phyloP scores from a whole-genome alignment of 1,140 invertebrate genomes.

The Choristoneura fumiferana region DNA sequence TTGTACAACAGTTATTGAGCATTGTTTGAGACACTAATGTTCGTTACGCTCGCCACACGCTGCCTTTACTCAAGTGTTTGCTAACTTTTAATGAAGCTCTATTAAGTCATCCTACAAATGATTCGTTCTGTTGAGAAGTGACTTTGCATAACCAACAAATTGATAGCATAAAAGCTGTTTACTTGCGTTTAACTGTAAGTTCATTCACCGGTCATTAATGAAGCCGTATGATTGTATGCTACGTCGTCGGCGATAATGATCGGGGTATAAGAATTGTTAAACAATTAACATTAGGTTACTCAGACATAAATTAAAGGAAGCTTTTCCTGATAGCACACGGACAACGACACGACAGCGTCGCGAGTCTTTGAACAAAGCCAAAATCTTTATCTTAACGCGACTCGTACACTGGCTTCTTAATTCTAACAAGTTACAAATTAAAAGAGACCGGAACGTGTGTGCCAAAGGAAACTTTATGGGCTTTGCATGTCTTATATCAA shows the following conservation, averaged over 20 bases:
- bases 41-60: slow-evolving; percentile 49
- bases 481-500: slow-evolving; percentile 77
- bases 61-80: slow-evolving; percentile 56
- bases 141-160: slow-evolving; percentile 1
- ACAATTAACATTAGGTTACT: slow-evolving; percentile 18
- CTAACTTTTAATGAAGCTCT: slow-evolving; percentile 58
- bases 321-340: slow-evolving; percentile 21
- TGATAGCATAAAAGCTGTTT: neutral
- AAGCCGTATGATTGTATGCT: too few relatives aligned
- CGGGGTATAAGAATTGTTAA: neutral
- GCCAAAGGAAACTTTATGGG: slow-evolving; percentile 76
- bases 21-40: slow-evolving; percentile 69
- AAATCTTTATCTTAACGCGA: slow-evolving; percentile 68
- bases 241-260: too few relatives aligned
- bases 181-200: too few relatives aligned
- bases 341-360: slow-evolving; percentile 36
- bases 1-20: slow-evolving; percentile 70
- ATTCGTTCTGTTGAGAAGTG: slow-evolving; percentile 24
- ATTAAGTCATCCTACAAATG: slow-evolving; percentile 45
- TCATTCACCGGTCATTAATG: too few relatives aligned
- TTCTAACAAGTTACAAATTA: slow-evolving; percentile 76
- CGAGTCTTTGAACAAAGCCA: slow-evolving; percentile 43
- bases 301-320: slow-evolving; percentile 27
- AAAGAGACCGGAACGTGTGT: slow-evolving; percentile 73
- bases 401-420: slow-evolving; percentile 49